Base-by-base conservation (phyloP, 2,113 vertebrate genomes). In the Polypterus senegalus region DNA sequence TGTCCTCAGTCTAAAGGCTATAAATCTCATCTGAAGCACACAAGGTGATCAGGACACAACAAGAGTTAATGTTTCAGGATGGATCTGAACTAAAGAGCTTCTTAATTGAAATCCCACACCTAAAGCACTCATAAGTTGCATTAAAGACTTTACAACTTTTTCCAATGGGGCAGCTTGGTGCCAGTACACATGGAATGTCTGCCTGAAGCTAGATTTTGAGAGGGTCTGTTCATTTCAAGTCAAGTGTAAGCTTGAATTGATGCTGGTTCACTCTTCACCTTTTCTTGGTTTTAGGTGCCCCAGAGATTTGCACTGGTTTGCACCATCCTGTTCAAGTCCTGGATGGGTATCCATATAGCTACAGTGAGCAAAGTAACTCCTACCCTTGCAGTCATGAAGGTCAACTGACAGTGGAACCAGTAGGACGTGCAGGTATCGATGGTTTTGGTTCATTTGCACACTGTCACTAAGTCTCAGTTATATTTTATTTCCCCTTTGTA, bases 301-400 rank as follows among this genome's bases (percentile, higher is more conserved):
- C 79, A 62, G 66, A 79, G 49, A 66, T 69, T 27, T 82, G 77
- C 66, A 83, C 81, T 60, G 76, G 77, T 49, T 66, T 82, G 60
- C 73, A 73, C 48, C 77, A 72, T 58, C 77, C 83, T 0, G 59
- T 57, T 54, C 81, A 74, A 49, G 49, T 78, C 10, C 74, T 83
- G 61, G 84, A 86, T 64, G 81, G 84, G 4, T 5, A 72, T 49
- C 65, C 45, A 65, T 82, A 78, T 71, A 75, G 81, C 58, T 81
- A 79, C 47, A 69, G 71, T 3, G 84, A 86, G 66, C 74, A 79
- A 47, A 78, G 73, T 47, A 69, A 81, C 53, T 84, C 78, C 64
- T 44, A 5, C 49, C 44, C 69, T 47, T 74, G 77, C 60, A 81
- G 74, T 65, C 77, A 79, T 74, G 83, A 86, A 27, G 65, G 79